A percentile compares a stretch with the other conserved stretches of the same genome.
These are phyloP conservation scores for Nibea coibor DNA, from an alignment of 2,113 vertebrate species.

Conservation along the genomic window DNA sequence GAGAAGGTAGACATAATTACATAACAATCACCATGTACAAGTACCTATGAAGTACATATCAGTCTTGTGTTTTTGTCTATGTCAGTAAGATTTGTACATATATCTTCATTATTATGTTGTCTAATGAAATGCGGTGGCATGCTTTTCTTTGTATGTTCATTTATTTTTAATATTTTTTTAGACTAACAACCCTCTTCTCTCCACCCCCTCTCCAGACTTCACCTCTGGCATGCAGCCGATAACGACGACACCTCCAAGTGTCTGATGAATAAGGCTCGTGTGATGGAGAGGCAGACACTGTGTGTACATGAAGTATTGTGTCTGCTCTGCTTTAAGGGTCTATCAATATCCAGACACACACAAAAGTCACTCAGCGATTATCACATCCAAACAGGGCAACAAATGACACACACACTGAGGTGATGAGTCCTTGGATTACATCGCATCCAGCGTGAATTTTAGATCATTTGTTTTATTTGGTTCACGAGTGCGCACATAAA, in stretches of 20 bases:
- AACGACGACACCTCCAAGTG: slow-evolving; percentile 37
- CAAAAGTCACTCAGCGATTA: slow-evolving; percentile 26
- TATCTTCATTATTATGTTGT: neutral
- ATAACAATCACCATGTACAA: neutral
- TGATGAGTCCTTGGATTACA: neutral
- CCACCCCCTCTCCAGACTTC: slow-evolving; percentile 1
- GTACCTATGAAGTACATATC: neutral
- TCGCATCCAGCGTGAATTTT: slow-evolving; percentile 4
- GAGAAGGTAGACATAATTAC: neutral
- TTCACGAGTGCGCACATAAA: neutral
- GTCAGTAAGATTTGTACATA: too few species aligned
- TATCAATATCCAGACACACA: slow-evolving; percentile 51
- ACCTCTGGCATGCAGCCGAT: slow-evolving; percentile 44
- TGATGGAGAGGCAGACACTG: slow-evolving; percentile 35
- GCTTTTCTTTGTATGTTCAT: neutral
- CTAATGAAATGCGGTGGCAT: neutral
- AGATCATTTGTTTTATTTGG: neutral
- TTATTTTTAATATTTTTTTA: neutral
- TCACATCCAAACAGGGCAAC: slow-evolving; percentile 12
- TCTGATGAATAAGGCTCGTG: slow-evolving; percentile 54
- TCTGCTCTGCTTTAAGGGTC: slow-evolving; percentile 59
- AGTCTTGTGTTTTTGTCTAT: neutral
- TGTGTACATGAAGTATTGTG: slow-evolving; percentile 55
- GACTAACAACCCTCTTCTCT: neutral
- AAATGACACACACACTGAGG: slow-evolving; percentile 10